phyloP scores from a whole-genome alignment of 2,113 vertebrate genomes.

The Cranoglanis bouderius region DNA sequence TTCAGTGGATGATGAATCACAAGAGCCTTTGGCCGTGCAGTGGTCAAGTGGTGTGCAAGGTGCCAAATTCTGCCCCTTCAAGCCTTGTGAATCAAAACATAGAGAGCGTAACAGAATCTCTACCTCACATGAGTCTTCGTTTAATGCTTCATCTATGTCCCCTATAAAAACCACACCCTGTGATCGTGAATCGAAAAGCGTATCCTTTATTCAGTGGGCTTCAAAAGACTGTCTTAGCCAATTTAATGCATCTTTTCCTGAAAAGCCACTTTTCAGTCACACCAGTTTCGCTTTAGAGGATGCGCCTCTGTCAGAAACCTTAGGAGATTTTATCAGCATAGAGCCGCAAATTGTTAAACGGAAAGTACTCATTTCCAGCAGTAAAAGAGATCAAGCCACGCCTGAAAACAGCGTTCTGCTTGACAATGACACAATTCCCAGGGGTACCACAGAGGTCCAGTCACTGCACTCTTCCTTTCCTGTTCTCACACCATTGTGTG shows the following conservation, averaged over 20 bases:
- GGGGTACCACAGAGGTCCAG: neutral
- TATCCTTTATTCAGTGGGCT: neutral
- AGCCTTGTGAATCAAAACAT: conserved; percentile 11
- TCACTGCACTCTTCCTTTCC: neutral
- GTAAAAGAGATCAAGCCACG: neutral
- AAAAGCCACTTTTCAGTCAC: conserved; percentile 19
- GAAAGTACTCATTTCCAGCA: neutral
- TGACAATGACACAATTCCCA: neutral
- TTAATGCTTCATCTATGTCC: neutral
- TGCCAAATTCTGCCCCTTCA: neutral
- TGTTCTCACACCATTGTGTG: conserved; percentile 11
- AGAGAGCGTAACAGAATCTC: neutral
- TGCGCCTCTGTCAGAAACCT: conserved; percentile 45
- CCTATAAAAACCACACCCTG: neutral
- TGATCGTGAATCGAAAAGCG: conserved; percentile 3
- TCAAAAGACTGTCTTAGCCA: neutral
- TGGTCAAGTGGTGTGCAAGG: neutral
- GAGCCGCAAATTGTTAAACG: neutral
- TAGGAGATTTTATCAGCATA: conserved; percentile 29
- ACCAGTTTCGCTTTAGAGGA: conserved; percentile 20
- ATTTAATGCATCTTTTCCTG: neutral
- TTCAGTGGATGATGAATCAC: neutral
- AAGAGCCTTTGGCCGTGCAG: neutral
- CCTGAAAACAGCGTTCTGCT: neutral
- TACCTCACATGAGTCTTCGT: neutral